Conservation (phyloP, 1,140 invertebrate species). For the Pogonus chalceus region DNA sequence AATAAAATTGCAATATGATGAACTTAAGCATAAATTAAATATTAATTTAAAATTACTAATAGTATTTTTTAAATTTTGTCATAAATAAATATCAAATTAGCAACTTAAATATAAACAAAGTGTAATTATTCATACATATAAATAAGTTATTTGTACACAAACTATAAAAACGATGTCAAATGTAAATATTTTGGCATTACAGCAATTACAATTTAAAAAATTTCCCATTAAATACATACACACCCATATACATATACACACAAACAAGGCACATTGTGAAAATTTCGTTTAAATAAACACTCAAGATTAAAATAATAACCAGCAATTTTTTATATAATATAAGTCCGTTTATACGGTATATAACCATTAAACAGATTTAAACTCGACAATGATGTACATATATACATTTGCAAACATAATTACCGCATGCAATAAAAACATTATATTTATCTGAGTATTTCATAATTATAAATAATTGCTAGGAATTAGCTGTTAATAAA, state of each 20-base stretch:
- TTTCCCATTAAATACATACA: not conserved
- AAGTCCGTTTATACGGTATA: not conserved
- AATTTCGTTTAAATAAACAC: not conserved
- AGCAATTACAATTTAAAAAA: not conserved
- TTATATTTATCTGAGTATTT: not conserved
- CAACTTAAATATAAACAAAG: too few relatives aligned
- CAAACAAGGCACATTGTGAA: not conserved
- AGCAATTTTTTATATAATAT: not conserved
- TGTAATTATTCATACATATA: not conserved
- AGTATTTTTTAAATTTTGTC: too few relatives aligned
- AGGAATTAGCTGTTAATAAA: constrained; percentile 1
- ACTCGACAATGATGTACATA: not conserved
- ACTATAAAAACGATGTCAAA: not conserved
- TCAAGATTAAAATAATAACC: not conserved
- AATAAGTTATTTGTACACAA: not conserved
- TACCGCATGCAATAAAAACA: constrained; percentile 1
- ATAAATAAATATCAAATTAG: too few relatives aligned
- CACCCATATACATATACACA: not conserved
- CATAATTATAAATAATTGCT: constrained; percentile 1
- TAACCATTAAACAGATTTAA: not conserved
- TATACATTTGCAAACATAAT: not conserved
- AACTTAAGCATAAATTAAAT: too few relatives aligned
- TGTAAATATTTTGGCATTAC: not conserved
- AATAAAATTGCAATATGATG: too few relatives aligned
- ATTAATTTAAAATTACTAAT: too few relatives aligned